phyloP scores from a whole-genome alignment of 2,888 invertebrate species.

The Ectemnius cavifrons region DNA sequence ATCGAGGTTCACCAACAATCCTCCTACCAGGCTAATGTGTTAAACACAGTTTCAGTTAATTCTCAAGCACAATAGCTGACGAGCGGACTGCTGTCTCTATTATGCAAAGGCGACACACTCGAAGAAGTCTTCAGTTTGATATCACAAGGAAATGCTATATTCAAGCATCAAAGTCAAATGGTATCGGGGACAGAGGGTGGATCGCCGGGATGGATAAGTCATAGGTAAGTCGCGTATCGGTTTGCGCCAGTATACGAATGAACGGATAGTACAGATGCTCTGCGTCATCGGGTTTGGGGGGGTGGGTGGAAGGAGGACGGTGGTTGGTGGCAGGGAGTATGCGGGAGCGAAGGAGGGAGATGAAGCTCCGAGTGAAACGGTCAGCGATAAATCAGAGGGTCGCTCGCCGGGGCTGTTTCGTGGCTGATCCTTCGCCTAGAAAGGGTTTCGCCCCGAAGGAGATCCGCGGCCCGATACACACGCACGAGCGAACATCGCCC shows the following conservation, averaged over 20 bases:
- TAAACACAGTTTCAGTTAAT: too few relatives aligned
- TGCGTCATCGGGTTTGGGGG: background rate
- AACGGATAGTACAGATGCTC: constrained; percentile 2
- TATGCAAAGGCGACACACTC: too few relatives aligned
- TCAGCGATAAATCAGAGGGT: constrained; percentile 7
- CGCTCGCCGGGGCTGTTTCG: constrained; percentile 5
- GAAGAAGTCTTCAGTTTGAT: too few relatives aligned
- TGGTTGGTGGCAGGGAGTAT: too few relatives aligned
- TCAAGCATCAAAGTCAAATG: too few relatives aligned
- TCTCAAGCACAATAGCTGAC: too few relatives aligned
- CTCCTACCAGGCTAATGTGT: too few relatives aligned
- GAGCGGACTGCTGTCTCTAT: too few relatives aligned
- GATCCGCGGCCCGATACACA: constrained; percentile 4
- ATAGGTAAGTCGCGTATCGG: background rate
- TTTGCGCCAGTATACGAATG: background rate
- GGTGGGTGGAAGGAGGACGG: too few relatives aligned
- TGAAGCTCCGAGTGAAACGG: constrained; percentile 1
- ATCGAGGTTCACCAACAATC: too few relatives aligned
- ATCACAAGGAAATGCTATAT: too few relatives aligned
- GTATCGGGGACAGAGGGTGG: too few relatives aligned
- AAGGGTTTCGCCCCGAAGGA: background rate
- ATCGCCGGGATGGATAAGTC: background rate
- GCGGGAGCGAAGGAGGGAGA: background rate
- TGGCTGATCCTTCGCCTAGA: background rate
- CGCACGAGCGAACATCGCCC: background rate